A percentile compares a stretch with the other conserved stretches of the same genome.
Evolutionary conservation across 1,140 invertebrate genomes (phyloP).

Genomic region (Drosophila trapezifrons): DNA sequence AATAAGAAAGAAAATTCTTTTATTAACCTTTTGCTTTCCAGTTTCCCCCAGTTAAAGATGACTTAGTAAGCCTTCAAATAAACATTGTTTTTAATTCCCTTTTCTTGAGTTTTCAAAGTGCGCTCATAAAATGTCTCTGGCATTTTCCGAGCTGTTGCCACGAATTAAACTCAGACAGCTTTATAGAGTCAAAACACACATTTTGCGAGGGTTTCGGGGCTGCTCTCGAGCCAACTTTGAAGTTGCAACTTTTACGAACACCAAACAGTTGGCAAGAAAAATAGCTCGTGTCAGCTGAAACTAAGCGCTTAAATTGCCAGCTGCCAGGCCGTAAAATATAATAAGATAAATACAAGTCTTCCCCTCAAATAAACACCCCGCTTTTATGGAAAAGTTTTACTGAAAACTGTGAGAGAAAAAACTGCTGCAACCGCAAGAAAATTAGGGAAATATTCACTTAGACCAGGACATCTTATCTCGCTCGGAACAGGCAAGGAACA

Average conservation of each 20-base stretch:
- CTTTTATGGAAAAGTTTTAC: constrained; percentile 52
- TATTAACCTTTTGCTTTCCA: too few relatives aligned
- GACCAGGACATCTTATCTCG: constrained; percentile 58
- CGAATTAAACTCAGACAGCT: constrained; percentile 2
- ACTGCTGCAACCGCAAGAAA: constrained; percentile 71
- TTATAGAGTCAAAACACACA: constrained; percentile 3
- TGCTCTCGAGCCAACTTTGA: constrained; percentile 37
- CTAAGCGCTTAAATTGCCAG: constrained; percentile 26
- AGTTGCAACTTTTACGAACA: constrained; percentile 31
- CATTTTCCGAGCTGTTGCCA: not conserved
- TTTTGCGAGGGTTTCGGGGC: constrained; percentile 13
- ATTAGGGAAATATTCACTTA: constrained; percentile 74
- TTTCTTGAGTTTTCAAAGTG: not conserved
- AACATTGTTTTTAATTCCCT: not conserved
- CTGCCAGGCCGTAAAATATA: constrained; percentile 23
- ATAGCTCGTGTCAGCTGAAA: constrained; percentile 35
- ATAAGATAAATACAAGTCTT: constrained; percentile 30
- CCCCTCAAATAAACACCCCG: not conserved
- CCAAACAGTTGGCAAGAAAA: constrained; percentile 35
- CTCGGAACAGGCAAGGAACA: constrained; percentile 31
- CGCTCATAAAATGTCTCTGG: not conserved
- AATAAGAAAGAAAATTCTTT: too few relatives aligned
- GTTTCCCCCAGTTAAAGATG: too few relatives aligned
- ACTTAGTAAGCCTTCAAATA: too few relatives aligned
- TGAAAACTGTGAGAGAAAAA: constrained; percentile 50